These are phyloP conservation scores for Cheiracanthium punctorium DNA, from an alignment of 2,888 invertebrate genomes.

Conservation along the genomic window DNA sequence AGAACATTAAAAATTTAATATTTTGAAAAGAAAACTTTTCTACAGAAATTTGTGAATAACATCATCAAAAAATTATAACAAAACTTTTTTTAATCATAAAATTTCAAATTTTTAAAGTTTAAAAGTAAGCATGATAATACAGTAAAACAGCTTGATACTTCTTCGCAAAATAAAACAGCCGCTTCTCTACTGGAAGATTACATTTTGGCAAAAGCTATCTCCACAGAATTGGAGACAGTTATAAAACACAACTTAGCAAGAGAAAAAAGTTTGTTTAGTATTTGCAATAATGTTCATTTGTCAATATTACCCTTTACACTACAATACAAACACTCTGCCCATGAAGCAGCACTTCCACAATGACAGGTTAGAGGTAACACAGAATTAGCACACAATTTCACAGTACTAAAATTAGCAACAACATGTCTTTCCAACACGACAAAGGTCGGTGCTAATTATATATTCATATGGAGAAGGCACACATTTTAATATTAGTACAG, in stretches of 20 bases:
- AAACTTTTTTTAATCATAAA: too few relatives aligned
- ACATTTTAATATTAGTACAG: conserved; percentile 67
- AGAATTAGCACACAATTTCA: conserved; percentile 51
- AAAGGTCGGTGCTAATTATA: conserved; percentile 59
- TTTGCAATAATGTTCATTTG: background rate
- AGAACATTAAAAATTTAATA: too few relatives aligned
- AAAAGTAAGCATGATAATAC: background rate
- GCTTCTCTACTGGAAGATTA: background rate
- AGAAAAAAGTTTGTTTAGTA: background rate
- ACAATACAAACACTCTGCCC: conserved; percentile 32
- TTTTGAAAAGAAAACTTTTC: too few relatives aligned
- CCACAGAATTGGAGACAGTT: background rate
- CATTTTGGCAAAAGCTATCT: background rate
- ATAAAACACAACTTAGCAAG: too few relatives aligned
- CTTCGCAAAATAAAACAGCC: background rate
- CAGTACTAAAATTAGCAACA: conserved; percentile 55
- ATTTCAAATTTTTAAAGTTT: too few relatives aligned
- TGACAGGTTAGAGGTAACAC: conserved; percentile 41
- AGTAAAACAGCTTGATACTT: background rate
- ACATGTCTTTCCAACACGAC: conserved; percentile 36
- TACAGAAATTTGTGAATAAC: too few relatives aligned
- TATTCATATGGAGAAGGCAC: conserved; percentile 65
- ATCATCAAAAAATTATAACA: too few relatives aligned
- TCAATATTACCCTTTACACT: background rate
- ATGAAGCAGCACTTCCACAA: conserved; percentile 31